Evolutionary conservation across 1,140 invertebrate species (phyloP).

Genomic region (Hypothenemus hampei): DNA sequence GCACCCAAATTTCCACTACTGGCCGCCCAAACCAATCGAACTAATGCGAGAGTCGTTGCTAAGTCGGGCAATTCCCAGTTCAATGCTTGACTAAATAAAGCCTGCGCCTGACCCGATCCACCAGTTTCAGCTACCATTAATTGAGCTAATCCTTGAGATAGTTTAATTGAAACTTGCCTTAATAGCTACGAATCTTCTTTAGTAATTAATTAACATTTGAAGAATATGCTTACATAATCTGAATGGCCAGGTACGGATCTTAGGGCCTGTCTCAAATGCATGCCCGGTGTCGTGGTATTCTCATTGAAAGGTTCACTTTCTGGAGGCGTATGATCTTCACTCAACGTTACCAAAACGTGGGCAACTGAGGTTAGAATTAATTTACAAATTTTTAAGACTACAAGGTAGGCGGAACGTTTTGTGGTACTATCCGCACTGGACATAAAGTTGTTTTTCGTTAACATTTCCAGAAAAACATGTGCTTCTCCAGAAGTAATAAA

Average conservation of each 20-base stretch:
- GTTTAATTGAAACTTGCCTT: constrained; percentile 66
- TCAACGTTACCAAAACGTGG: constrained; percentile 63
- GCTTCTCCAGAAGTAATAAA: constrained; percentile 84
- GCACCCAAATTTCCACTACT: constrained; percentile 65
- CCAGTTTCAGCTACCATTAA: constrained; percentile 41
- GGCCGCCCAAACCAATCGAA: constrained; percentile 74
- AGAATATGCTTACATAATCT: constrained; percentile 46
- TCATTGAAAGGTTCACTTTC: constrained; percentile 44
- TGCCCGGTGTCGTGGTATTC: constrained; percentile 49
- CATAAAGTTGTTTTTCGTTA: constrained; percentile 84
- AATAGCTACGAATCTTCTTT: too few relatives aligned
- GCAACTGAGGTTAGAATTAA: constrained; percentile 82
- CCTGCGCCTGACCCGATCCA: constrained; percentile 38
- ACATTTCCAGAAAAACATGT: constrained; percentile 73
- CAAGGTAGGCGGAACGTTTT: constrained; percentile 79
- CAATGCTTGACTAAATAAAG: constrained; percentile 50
- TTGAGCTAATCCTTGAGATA: constrained; percentile 68
- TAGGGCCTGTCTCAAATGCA: constrained; percentile 66
- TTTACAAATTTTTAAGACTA: constrained; percentile 84
- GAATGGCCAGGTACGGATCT: constrained; percentile 64
- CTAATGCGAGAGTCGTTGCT: constrained; percentile 62
- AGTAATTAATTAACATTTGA: too few relatives aligned
- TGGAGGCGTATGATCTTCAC: constrained; percentile 51
- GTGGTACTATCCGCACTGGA: constrained; percentile 72
- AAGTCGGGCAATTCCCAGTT: constrained; percentile 62